Evolutionary conservation across 1,140 invertebrate genomes (phyloP), one percentile per base, ranked within the genome.

Genomic region (Drosophila oshimai): DNA sequence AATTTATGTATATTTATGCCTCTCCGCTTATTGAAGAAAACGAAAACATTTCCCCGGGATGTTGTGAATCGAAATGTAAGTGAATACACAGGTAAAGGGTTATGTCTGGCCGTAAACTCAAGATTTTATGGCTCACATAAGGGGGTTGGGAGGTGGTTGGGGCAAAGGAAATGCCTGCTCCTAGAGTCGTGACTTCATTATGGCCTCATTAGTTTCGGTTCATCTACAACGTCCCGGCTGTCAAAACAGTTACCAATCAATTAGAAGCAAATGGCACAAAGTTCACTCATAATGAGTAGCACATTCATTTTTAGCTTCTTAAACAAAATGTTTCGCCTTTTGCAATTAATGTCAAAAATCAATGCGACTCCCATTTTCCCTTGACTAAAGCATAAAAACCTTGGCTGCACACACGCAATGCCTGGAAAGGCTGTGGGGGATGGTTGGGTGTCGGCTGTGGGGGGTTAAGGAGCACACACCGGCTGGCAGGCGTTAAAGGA

Each of bases 1-100:
- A 86, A 87, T 86, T 76, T 58, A 69, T 78, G 61, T 79, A 58
- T 79, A 60, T 74, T 86, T 76, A 76, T 80, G 83, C 64, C 71
- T 69, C 47, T 54, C 36, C 64, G 62, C 81, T 87, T 86, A 86
- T 86, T 86, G 80, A 87, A 74, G 74, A 51, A 42, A 44, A 49
- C 58, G 61, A 26, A 47, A 61, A 34, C 75, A 58, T 45, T 51
- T 55, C 26, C 28, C 36, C 61, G 20, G 50, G 36, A 45, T 76
- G 55, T 76, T 55, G 37, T 51, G 55, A 76, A 76, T 77, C 60
- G 57, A 72, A 71, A 74, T 81, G 68, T 62, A 34, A 54, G 37
- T 15, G 37, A 53, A 36, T 62, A 72, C 70, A 1, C 12, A 13
- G 44, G n/a, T 18, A 65, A 67, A 65, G 62, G 62, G 62, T 67